A percentile compares a stretch with the other conserved stretches of the same genome.
Conservation (phyloP, 2,113 vertebrate genomes). For the Struthio camelus region DNA sequence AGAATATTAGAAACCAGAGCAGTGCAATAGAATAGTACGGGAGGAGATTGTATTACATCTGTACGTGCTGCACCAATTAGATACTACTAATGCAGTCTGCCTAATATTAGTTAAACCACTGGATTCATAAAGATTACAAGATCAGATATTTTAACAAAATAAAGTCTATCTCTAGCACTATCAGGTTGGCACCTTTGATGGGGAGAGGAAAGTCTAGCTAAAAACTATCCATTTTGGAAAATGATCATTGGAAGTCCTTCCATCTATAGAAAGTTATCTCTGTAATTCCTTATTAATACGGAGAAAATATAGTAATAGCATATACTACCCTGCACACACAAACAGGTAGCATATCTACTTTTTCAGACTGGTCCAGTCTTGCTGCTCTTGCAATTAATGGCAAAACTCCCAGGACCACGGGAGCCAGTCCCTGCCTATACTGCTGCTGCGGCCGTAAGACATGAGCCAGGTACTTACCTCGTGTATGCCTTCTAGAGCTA, state of each 20-base stretch:
- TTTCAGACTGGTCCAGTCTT: neutral
- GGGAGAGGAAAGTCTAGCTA: neutral
- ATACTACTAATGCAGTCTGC: neutral
- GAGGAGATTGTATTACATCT: neutral
- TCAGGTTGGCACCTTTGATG: neutral
- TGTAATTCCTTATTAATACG: neutral
- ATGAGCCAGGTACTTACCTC: neutral
- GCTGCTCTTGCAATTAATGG: neutral
- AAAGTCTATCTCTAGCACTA: neutral
- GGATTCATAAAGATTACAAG: neutral
- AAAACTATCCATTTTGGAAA: neutral
- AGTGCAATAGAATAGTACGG: neutral
- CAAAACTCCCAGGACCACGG: neutral
- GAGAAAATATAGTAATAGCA: neutral
- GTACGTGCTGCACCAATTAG: neutral
- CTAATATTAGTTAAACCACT: neutral
- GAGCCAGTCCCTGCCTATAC: neutral
- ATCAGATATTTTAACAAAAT: neutral
- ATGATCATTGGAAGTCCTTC: neutral
- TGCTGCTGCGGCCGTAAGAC: neutral
- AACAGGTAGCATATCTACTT: neutral
- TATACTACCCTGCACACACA: no score
- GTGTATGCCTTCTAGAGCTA: neutral
- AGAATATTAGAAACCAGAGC: neutral
- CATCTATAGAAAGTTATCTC: neutral